These are phyloP conservation scores for Typhlichthys eigenmanni DNA, from an alignment of 2,797 vertebrate species.

Conservation along the genomic window DNA sequence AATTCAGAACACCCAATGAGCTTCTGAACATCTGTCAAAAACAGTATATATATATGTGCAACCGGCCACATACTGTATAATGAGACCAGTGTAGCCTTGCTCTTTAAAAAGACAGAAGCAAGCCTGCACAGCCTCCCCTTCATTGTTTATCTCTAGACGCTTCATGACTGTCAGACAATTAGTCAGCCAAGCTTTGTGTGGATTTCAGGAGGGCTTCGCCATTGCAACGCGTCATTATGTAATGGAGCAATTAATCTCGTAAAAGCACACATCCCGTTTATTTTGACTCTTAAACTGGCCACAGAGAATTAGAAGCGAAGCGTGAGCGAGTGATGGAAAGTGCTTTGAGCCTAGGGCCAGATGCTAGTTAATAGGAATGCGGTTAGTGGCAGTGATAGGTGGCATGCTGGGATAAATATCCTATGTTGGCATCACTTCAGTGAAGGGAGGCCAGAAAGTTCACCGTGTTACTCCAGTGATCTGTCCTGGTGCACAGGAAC, in stretches of 20 bases:
- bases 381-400: constrained; percentile 33
- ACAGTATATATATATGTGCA: constrained; percentile 9
- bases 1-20: too few relatives aligned
- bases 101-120: constrained; percentile 22
- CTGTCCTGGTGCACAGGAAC: constrained; percentile 15
- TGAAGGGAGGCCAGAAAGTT: constrained; percentile 22
- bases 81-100: background rate
- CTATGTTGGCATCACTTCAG: constrained; percentile 49
- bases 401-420: constrained; percentile 24
- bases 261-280: constrained; percentile 26
- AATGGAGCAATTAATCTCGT: constrained; percentile 41
- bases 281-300: constrained; percentile 31
- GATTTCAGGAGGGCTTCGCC: constrained; percentile 28
- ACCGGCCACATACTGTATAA: constrained; percentile 6
- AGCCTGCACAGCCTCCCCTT: constrained; percentile 28
- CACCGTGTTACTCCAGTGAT: constrained; percentile 20
- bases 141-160: background rate
- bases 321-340: constrained; percentile 23
- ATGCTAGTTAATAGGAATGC: constrained; percentile 36
- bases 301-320: constrained; percentile 23
- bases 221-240: constrained; percentile 28
- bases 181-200: constrained; percentile 17
- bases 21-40: constrained; percentile 16
- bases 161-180: constrained; percentile 18
- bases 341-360: constrained; percentile 44